Evolutionary conservation across 2,113 vertebrate species (phyloP).

Genomic region (Sylvia atricapilla): DNA sequence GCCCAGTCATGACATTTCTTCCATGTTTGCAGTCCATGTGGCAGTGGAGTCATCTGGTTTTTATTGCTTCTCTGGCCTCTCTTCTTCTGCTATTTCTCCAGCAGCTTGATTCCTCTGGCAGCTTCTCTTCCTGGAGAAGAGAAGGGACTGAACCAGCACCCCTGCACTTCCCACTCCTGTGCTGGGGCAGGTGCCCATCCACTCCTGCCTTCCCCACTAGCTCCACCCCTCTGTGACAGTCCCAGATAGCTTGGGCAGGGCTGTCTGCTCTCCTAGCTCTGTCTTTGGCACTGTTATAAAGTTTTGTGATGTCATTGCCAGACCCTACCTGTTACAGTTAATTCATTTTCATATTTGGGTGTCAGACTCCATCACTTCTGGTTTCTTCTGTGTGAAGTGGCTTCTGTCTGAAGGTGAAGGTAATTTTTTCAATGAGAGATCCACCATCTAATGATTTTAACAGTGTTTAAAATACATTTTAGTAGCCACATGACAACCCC

Average conservation of each 20-base stretch:
- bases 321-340: background rate
- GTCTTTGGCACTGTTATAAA: background rate
- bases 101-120: background rate
- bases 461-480: conserved; percentile 60
- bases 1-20: background rate
- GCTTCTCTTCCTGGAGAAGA: background rate
- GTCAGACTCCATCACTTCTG: conserved; percentile 6
- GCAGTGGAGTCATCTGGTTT: background rate
- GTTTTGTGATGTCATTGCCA: background rate
- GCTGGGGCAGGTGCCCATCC: background rate
- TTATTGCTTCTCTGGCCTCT: background rate
- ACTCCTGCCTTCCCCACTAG: background rate
- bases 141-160: background rate
- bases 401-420: conserved; percentile 25
- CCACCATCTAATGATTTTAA: conserved; percentile 39
- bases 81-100: background rate
- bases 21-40: background rate
- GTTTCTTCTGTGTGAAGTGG: background rate
- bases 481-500: conserved; percentile 52
- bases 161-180: background rate
- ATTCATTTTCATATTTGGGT: background rate
- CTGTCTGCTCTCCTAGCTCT: background rate
- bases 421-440: conserved; percentile 38
- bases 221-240: background rate
- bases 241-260: background rate